Base-by-base conservation (phyloP, 2,888 invertebrate genomes). In the Aporophyla lueneburgensis region DNA sequence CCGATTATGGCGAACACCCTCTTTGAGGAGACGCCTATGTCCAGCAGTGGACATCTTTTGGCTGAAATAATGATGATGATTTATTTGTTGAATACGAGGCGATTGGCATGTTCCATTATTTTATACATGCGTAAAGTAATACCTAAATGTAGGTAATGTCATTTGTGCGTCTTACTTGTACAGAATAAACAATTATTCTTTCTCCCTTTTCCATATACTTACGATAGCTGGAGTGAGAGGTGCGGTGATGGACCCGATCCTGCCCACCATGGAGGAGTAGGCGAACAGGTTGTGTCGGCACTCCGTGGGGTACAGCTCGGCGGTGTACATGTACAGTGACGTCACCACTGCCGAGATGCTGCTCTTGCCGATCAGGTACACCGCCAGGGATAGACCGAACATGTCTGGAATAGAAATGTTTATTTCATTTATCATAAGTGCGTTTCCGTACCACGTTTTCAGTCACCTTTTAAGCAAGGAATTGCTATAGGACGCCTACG, bases 291-390 rank as follows among this genome's bases (percentile, higher is more conserved):
- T 97, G 89, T 98, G 97, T 1, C 98, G 94, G 65, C 97, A 93
- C 87, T 96, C 96, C 43, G 98, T 98, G 10, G 98, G 98, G 90
- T 97, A 98, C 89, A 98, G 93, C 93, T 98, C 98, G 6, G 97
- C 96, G 0, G 97, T 97, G 89, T 97, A 97, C 87, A 97, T 96
- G 90, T 97, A 97, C 73, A 97, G 89, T 7, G 97, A 95, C 68
- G 97, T 96, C 89, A 97, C 97, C 43, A 97, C 97, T 74, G 97
- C 95, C 0, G 97, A 97, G 56, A 97, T 97, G 67, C 97, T 95
- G 87, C 96, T 95, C 91, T 97, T 97, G 10, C 97, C 97, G 71
- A 97, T 92, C 76, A 97, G 91, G 88, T 97, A 97, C 58, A 96
- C 92, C 72, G 97, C 96, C 61, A 97, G 83, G 0, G 95, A 87